Percentiles rank a stretch among this genome's conserved stretches.
Evolutionary conservation across 2,888 invertebrate species (phyloP).

Genomic region (Troglohyphantes excavatus): DNA sequence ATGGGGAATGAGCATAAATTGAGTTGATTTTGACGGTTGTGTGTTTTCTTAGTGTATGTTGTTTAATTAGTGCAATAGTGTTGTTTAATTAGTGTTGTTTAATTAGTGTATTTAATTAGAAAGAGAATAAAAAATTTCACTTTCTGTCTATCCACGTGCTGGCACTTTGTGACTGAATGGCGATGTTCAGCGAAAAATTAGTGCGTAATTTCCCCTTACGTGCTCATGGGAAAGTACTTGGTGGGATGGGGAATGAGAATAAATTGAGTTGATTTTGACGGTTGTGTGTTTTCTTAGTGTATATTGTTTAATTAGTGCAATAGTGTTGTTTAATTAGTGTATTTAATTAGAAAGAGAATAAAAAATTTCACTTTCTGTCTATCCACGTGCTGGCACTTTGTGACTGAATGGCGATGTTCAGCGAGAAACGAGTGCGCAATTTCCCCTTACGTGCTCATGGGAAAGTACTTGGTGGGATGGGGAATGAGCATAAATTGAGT

Average conservation of each 20-base stretch:
- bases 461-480: slow-evolving; percentile 1
- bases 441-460: slow-evolving; percentile 53
- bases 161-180: slow-evolving; percentile 42
- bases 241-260: neutral
- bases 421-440: slow-evolving; percentile 37
- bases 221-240: slow-evolving; percentile 41
- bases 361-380: slow-evolving; percentile 53
- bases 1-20: slow-evolving; percentile 2
- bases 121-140: slow-evolving; percentile 48
- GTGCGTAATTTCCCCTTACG: slow-evolving; percentile 40
- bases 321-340: too few species aligned
- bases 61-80: too few species aligned
- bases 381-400: slow-evolving; percentile 51
- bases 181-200: slow-evolving; percentile 48
- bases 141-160: slow-evolving; percentile 44
- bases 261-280: neutral
- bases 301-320: too few species aligned
- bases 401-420: slow-evolving; percentile 37
- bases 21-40: too few species aligned
- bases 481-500: neutral
- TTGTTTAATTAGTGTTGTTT: too few species aligned
- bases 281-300: too few species aligned
- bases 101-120: too few species aligned
- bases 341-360: too few species aligned
- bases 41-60: too few species aligned